These are phyloP conservation scores for Solea senegalensis DNA, from an alignment of 2,113 vertebrate genomes.

Conservation along the genomic window DNA sequence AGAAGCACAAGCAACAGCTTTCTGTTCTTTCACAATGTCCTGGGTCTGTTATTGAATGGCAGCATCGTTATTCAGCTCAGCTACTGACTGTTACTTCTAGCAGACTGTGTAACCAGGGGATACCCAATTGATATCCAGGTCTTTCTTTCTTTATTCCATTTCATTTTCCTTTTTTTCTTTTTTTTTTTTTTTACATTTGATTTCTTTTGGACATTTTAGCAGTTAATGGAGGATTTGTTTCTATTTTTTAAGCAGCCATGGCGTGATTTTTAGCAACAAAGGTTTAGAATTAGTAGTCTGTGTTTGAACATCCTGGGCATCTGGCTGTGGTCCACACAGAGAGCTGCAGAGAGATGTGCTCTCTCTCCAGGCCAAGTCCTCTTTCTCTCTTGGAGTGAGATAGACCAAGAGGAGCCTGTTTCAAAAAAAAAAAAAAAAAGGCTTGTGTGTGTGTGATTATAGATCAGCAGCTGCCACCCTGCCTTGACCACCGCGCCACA, in stretches of 20 bases:
- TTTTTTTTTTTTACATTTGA: conserved; percentile 5
- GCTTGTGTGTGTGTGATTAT: conserved; percentile 35
- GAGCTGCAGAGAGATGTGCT: conserved; percentile 25
- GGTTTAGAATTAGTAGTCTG: background rate
- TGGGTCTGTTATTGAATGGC: conserved; percentile 40
- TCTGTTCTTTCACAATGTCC: conserved; percentile 39
- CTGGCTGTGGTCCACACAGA: conserved; percentile 32
- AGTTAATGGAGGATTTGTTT: background rate
- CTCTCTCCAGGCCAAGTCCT: conserved; percentile 25
- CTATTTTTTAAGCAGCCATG: background rate
- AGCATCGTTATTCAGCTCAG: conserved; percentile 74
- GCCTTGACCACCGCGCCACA: conserved; percentile 22
- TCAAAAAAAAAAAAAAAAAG: conserved; percentile 28
- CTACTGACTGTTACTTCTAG: conserved; percentile 36
- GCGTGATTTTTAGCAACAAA: conserved; percentile 1
- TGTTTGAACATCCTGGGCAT: conserved; percentile 14
- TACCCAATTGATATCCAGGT: conserved; percentile 42
- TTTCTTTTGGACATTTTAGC: conserved; percentile 5
- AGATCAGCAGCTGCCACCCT: conserved; percentile 50
- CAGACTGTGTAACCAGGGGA: conserved; percentile 45
- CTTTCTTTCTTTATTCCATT: background rate
- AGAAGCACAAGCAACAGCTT: conserved; percentile 30
- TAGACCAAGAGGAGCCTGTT: conserved; percentile 38
- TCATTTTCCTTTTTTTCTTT: background rate
- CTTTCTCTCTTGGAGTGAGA: conserved; percentile 1